A percentile compares a stretch with the other conserved stretches of the same genome.
These are phyloP conservation scores for Danio jaintianensis DNA, from an alignment of 2,797 vertebrate species.

Conservation along the genomic window DNA sequence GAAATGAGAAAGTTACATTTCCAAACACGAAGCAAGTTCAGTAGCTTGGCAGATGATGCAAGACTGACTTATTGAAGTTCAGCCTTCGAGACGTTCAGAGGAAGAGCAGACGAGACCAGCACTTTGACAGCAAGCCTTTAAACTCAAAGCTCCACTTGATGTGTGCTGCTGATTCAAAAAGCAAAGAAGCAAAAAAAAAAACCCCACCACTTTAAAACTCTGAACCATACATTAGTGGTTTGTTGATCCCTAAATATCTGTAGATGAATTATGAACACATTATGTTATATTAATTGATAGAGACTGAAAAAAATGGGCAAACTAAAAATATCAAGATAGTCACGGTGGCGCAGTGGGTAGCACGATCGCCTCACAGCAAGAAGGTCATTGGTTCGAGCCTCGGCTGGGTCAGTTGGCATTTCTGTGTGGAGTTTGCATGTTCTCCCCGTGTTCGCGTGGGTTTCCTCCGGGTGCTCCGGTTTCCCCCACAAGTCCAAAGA, in stretches of 20 bases:
- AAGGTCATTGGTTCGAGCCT: too few species aligned
- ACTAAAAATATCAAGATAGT: too few species aligned
- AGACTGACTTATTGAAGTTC: constrained; percentile 3
- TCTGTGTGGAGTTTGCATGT: too few species aligned
- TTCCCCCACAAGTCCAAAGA: too few species aligned
- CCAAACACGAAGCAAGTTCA: background rate
- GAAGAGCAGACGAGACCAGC: background rate
- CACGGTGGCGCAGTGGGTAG: too few species aligned
- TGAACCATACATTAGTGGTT: constrained; percentile 1
- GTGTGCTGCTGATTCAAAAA: background rate
- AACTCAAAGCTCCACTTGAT: background rate
- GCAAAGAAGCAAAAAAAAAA: background rate
- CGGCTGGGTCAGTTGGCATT: too few species aligned
- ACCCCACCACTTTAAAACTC: background rate
- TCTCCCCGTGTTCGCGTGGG: too few species aligned
- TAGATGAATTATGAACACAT: background rate
- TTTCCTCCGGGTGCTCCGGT: too few species aligned
- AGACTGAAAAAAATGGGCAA: too few species aligned
- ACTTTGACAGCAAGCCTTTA: background rate
- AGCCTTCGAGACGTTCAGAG: background rate
- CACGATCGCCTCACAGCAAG: too few species aligned
- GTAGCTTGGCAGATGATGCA: constrained; percentile 9
- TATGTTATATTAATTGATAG: background rate
- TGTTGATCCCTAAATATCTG: background rate
- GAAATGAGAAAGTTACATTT: background rate